Base-by-base conservation (phyloP, 2,113 vertebrate species). In the Trichechus manatus region DNA sequence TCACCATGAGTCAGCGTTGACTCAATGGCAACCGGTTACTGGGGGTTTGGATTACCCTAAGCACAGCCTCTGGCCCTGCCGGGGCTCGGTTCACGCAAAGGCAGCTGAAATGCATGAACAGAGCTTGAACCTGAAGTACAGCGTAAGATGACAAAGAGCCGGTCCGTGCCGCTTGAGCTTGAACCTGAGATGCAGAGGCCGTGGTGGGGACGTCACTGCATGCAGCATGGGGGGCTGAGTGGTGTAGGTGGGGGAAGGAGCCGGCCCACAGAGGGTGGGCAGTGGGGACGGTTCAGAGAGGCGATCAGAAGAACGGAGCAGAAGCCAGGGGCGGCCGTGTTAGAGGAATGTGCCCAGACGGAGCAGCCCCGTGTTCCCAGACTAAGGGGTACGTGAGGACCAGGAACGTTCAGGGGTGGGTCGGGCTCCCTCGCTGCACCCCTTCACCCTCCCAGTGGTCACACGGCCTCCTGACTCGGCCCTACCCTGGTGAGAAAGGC, bases 341-440 rank as follows among this genome's bases (percentile, higher is more conserved):
- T 3, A 63, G 6, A 25, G 53, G 70, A 42, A 15, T 1, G 1
- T 1, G 9, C 74, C 33, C 59, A 3, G 72, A 44, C 4, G 7
- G 39, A 7, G 36, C 50, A 14, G 70, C 19, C 56, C 8, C 22
- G 1, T 19, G 29, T n/a, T 31, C 11, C 11, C 33, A 36, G 22
- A n/a, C 80, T 56, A 61, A 56, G 80, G 36, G 80, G 0, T 0
- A 0, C n/a, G 2, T 1, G 14, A 89, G 61, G 59, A 19, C 25
- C 50, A 6, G 63, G 77, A 31, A 5, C 19, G 1, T 25, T 3
- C 0, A 17, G 56, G 36, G 19, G 15, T 9, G 50, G 53, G 3
- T 9, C 3, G 10, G 36, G 0, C 39, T 14, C 7, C 27, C 19
- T 36, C 0, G 4, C 27, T 61, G 11, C 59, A 64, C 13, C 14